phyloP scores from a whole-genome alignment of 1,140 invertebrate species.

The Lucilia cuprina region DNA sequence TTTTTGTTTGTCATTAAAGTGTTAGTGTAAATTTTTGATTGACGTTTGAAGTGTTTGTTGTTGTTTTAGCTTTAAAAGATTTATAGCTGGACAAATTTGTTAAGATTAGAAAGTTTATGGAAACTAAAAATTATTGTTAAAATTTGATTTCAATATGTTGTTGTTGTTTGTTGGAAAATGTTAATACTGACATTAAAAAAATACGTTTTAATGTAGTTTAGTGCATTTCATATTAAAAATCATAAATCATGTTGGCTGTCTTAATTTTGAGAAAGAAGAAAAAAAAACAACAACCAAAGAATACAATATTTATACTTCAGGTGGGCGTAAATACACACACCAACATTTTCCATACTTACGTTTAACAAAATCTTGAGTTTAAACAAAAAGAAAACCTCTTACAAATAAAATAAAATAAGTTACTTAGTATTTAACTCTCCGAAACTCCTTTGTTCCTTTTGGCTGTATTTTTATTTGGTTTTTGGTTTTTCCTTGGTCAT shows the following conservation, averaged over 20 bases:
- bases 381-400: not conserved
- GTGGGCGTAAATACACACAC: slow-evolving; percentile 35
- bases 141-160: not conserved
- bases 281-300: not conserved
- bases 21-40: not conserved
- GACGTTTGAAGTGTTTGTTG: not conserved
- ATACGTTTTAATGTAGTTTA: not conserved
- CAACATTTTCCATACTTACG: not conserved
- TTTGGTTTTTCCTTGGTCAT: slow-evolving; percentile 22
- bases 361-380: not conserved
- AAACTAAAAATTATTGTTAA: not conserved
- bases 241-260: slow-evolving; percentile 43
- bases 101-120: slow-evolving; percentile 22
- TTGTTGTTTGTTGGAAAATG: not conserved
- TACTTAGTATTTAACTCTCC: not conserved
- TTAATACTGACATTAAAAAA: not conserved
- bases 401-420: slow-evolving; percentile 4
- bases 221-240: slow-evolving; percentile 16
- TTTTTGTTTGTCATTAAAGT: not conserved
- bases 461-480: not conserved
- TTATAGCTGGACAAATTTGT: slow-evolving; percentile 20
- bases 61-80: not conserved
- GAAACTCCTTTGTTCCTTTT: not conserved
- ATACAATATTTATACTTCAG: slow-evolving; percentile 3
- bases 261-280: slow-evolving; percentile 33